Evolutionary conservation across 2,113 vertebrate genomes (phyloP).

Genomic region (Bolborhynchus lineola): DNA sequence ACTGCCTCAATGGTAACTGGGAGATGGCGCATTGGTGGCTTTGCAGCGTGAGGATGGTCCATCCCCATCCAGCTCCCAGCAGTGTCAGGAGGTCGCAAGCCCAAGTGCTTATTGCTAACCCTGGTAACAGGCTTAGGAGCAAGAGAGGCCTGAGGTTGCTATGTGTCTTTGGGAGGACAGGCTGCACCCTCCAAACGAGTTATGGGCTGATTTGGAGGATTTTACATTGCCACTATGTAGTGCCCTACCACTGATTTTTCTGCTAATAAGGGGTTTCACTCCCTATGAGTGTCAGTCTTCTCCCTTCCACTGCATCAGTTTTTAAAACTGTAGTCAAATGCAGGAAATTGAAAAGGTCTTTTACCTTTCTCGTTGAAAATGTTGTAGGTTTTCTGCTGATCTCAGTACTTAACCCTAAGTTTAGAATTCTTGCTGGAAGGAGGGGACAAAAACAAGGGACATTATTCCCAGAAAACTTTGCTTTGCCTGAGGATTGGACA

Average conservation of each 20-base stretch:
- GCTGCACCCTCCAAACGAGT: not conserved
- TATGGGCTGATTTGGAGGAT: not conserved
- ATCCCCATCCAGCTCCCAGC: not conserved
- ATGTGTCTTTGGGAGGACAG: not conserved
- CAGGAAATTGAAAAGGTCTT: not conserved
- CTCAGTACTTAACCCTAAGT: not conserved
- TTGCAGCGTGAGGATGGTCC: not conserved
- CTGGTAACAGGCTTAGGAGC: not conserved
- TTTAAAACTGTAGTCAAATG: not conserved
- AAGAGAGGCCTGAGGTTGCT: not conserved
- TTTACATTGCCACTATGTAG: not conserved
- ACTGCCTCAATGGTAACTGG: not conserved
- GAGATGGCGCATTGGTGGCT: not conserved
- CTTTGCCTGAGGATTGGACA: not conserved
- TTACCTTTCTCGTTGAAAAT: not conserved
- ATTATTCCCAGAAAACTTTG: not conserved
- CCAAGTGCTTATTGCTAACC: not conserved
- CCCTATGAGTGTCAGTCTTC: not conserved
- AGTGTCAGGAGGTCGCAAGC: accelerated
- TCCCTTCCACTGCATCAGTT: not conserved
- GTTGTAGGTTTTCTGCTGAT: not conserved
- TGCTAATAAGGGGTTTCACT: not conserved
- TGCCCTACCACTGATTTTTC: not conserved
- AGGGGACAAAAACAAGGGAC: not conserved
- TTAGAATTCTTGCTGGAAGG: not conserved